Conservation (phyloP, 2,888 invertebrate genomes). For the Pterostichus madidus region DNA sequence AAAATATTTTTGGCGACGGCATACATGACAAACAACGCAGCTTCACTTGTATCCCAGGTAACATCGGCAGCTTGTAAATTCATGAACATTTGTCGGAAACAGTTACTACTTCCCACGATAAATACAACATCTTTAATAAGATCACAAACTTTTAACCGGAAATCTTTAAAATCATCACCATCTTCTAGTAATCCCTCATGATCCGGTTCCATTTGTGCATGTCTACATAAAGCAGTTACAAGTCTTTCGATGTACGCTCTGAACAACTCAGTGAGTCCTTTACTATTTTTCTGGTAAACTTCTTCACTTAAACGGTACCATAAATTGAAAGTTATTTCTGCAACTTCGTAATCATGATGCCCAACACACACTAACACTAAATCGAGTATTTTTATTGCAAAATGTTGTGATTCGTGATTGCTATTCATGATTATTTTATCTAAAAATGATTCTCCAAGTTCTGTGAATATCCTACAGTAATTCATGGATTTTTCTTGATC, state of each 20-base stretch:
- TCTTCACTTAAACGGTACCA: slow-evolving; percentile 98
- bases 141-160: slow-evolving; percentile 92
- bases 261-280: slow-evolving; percentile 89
- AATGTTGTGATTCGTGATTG: slow-evolving; percentile 83
- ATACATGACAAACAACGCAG: slow-evolving; percentile 96
- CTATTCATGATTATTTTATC: slow-evolving; percentile 87
- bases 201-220: slow-evolving; percentile 98
- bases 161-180: slow-evolving; percentile 90
- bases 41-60: slow-evolving; percentile 96
- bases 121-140: slow-evolving; percentile 98
- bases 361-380: slow-evolving; percentile 94
- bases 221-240: slow-evolving; percentile 92
- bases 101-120: slow-evolving; percentile 94
- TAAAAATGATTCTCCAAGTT: slow-evolving; percentile 94
- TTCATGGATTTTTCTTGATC: slow-evolving; percentile 96
- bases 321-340: slow-evolving; percentile 95
- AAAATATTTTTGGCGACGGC: slow-evolving; percentile 96
- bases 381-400: slow-evolving; percentile 91
- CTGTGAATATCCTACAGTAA: slow-evolving; percentile 96
- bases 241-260: slow-evolving; percentile 94
- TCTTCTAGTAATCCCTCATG: slow-evolving; percentile 92
- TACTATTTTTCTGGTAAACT: slow-evolving; percentile 92
- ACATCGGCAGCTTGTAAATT: slow-evolving; percentile 85
- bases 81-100: slow-evolving; percentile 94
- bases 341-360: slow-evolving; percentile 98